Percentiles rank a stretch among this genome's conserved stretches.
Evolutionary conservation across 2,113 vertebrate genomes (phyloP).

Genomic region (Capreolus pygargus): DNA sequence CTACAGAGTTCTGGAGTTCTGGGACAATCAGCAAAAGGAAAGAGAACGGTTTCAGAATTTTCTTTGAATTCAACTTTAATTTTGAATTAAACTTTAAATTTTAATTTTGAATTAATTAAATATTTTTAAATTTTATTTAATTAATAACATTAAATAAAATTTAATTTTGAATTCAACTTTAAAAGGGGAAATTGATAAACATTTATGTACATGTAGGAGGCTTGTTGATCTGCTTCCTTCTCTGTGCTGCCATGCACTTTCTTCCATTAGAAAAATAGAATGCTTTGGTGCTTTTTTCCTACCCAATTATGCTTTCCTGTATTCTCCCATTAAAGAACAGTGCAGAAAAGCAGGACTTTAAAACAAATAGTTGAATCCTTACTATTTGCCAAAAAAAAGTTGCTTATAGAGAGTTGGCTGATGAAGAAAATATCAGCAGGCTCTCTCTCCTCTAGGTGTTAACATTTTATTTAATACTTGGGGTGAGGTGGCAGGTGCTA

Average conservation of each 20-base stretch:
- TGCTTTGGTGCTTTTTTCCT: not conserved
- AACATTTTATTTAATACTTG: not conserved
- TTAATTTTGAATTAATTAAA: not conserved
- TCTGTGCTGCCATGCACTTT: not conserved
- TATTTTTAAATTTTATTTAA: not conserved
- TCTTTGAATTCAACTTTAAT: not conserved
- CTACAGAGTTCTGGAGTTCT: not conserved
- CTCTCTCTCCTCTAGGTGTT: not conserved
- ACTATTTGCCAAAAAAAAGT: not conserved
- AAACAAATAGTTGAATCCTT: not conserved
- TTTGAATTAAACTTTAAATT: not conserved
- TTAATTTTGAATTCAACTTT: not conserved
- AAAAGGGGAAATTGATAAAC: not conserved
- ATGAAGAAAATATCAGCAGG: not conserved
- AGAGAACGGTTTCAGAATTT: not conserved
- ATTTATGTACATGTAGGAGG: not conserved
- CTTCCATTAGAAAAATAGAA: not conserved
- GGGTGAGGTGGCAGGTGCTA: not conserved
- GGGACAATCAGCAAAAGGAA: not conserved
- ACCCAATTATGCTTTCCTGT: not conserved
- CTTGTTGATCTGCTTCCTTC: not conserved
- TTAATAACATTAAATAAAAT: not conserved
- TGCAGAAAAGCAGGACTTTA: not conserved
- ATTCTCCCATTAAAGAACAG: not conserved
- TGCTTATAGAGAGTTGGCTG: not conserved